phyloP scores from a whole-genome alignment of 2,797 vertebrate species.

The Danio choprae region DNA sequence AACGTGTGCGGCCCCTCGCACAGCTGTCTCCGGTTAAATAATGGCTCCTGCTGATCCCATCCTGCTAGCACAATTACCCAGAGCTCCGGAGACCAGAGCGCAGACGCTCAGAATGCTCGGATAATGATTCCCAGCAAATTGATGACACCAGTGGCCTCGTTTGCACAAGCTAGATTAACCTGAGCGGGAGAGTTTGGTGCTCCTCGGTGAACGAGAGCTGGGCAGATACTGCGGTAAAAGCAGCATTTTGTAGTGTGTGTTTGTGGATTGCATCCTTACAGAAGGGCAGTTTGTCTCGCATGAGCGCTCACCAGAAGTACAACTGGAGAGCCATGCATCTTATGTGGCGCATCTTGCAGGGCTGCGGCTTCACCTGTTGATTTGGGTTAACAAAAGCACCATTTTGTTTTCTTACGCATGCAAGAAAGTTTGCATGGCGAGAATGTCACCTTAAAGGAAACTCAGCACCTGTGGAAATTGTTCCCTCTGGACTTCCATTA shows the following conservation, averaged over 20 bases:
- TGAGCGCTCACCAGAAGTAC: constrained; percentile 8
- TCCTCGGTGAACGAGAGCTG: constrained; percentile 53
- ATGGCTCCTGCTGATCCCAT: constrained; percentile 69
- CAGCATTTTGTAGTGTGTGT: background rate
- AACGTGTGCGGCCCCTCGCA: constrained; percentile 57
- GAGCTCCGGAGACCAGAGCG: constrained; percentile 64
- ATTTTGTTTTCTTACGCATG: background rate
- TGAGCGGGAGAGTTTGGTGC: constrained; percentile 50
- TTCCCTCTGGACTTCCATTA: constrained; percentile 26
- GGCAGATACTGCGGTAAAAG: constrained; percentile 60
- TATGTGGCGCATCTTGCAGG: background rate
- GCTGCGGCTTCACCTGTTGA: constrained; percentile 23
- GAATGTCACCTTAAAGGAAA: constrained; percentile 27
- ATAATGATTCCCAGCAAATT: constrained; percentile 75
- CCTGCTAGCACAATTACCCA: constrained; percentile 69
- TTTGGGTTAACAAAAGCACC: constrained; percentile 6
- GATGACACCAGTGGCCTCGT: constrained; percentile 70
- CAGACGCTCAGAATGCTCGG: constrained; percentile 70
- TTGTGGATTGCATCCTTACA: constrained; percentile 18
- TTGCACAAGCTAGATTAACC: constrained; percentile 66
- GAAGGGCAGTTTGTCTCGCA: constrained; percentile 15
- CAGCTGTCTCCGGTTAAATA: constrained; percentile 68
- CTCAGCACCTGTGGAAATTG: constrained; percentile 23
- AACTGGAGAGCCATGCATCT: constrained; percentile 6
- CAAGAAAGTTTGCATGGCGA: background rate